Evolutionary conservation across 2,113 vertebrate genomes (phyloP).

Genomic region (Mus pahari): DNA sequence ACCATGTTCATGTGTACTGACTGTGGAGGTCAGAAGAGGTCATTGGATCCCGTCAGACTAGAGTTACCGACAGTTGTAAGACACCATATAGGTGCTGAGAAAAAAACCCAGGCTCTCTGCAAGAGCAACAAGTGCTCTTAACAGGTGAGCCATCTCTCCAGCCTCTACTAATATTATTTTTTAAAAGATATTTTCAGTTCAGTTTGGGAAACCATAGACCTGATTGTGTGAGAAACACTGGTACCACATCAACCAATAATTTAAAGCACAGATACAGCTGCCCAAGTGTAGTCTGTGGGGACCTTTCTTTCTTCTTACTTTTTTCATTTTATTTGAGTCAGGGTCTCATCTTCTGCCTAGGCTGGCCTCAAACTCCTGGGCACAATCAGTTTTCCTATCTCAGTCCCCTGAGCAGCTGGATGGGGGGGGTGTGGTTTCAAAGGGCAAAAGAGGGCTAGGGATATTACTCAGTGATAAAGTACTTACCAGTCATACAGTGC

Average conservation of each 20-base stretch:
- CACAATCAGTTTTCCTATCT: neutral
- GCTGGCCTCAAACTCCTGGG: neutral
- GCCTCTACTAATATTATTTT: neutral
- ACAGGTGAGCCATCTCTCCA: neutral
- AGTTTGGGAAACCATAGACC: neutral
- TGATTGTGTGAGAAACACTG: slow-evolving; percentile 14
- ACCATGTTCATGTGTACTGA: neutral
- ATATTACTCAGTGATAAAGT: neutral
- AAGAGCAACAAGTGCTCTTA: neutral
- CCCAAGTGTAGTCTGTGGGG: slow-evolving; percentile 34
- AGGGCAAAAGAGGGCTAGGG: neutral
- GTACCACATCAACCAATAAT: slow-evolving; percentile 27
- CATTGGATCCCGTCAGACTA: neutral
- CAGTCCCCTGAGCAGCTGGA: neutral
- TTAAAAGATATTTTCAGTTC: neutral
- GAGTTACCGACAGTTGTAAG: neutral
- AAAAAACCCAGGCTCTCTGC: neutral
- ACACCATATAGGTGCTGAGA: neutral
- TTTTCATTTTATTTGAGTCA: neutral
- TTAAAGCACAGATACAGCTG: slow-evolving; percentile 49
- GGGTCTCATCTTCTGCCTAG: neutral
- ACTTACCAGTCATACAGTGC: neutral
- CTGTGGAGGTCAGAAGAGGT: neutral
- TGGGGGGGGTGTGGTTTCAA: neutral
- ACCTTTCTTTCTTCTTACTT: neutral